Evolutionary conservation across 2,797 vertebrate genomes (phyloP).

Genomic region (Fringilla coelebs): DNA sequence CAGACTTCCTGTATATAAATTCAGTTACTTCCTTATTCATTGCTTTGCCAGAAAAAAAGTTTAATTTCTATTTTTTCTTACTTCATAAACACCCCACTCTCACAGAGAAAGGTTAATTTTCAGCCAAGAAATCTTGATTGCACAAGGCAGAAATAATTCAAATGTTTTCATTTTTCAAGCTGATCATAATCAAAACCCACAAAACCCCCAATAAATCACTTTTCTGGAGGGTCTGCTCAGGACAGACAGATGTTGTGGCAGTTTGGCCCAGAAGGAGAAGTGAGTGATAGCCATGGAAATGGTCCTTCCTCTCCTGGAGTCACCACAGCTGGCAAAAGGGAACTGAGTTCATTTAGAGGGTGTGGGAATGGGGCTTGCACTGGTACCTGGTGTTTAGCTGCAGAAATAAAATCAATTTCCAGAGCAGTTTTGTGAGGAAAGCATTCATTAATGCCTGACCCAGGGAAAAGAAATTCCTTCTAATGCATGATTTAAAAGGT

Average conservation of each 20-base stretch:
- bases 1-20: not conserved
- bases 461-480: not conserved
- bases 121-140: not conserved
- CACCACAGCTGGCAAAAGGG: not conserved
- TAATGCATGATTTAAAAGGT: not conserved
- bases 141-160: not conserved
- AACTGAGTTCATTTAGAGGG: not conserved
- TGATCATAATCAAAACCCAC: not conserved
- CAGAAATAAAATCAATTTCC: not conserved
- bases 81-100: rapidly evolving
- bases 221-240: not conserved
- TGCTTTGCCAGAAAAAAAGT: not conserved
- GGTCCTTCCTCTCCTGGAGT: not conserved
- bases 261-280: conserved; percentile 10
- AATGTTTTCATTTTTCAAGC: not conserved
- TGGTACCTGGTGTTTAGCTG: not conserved
- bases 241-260: not conserved
- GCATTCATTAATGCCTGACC: not conserved
- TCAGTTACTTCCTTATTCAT: not conserved
- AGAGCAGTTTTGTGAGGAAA: not conserved
- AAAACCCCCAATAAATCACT: not conserved
- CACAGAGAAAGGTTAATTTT: not conserved
- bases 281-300: not conserved
- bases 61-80: not conserved
- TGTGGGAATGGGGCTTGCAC: not conserved